Evolutionary conservation across 2,113 vertebrate genomes (phyloP), one percentile per base, ranked within the genome.

Genomic region (Thermophis baileyi): DNA sequence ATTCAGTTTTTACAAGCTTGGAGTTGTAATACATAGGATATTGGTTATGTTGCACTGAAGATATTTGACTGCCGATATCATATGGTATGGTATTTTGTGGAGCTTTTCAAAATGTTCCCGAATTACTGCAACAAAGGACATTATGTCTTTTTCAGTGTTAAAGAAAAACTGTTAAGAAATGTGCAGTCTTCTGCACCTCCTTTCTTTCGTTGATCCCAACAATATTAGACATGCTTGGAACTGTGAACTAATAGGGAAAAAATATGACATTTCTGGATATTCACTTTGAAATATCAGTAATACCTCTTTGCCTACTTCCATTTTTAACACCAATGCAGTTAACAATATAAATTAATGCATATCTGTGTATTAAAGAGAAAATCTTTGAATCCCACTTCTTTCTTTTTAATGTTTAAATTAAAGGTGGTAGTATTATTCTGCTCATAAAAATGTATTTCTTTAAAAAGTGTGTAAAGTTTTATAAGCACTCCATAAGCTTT

Each of bases 241-340:
- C 30, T 95, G 88, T 93, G 88, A 92, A 92, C 88, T 93, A 91
- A 92, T 9, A 92, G 60, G 86, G 89, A 91, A 94, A 92, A 94
- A 95, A 46, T 63, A 16, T 88, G 30, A 8, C 44, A 95, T 94
- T 91, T 47, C 92, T 86, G 35, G 51, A 74, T 91, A 2, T 51
- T 20, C 91, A 85, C 51, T 88, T 74, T 81, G 89, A 89, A 95
- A 94, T 54, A 93, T 87, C 25, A 92, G 88, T 60, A 87, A 87
- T 91, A 90, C 27, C 18, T 46, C 7, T n/a, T 90, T 63, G 30
- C 85, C 24, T 14, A 0, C 30, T 63, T 51, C 50, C 50, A 18
- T 87, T 88, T 53, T 50, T n/a, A 50, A 54, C 30, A 20, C 30
- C n/a, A 88, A 35, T 53, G 30, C 6, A 53, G 44, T 44, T 86